phyloP scores from a whole-genome alignment of 2,113 vertebrate genomes.

The Leucoraja erinaceus region DNA sequence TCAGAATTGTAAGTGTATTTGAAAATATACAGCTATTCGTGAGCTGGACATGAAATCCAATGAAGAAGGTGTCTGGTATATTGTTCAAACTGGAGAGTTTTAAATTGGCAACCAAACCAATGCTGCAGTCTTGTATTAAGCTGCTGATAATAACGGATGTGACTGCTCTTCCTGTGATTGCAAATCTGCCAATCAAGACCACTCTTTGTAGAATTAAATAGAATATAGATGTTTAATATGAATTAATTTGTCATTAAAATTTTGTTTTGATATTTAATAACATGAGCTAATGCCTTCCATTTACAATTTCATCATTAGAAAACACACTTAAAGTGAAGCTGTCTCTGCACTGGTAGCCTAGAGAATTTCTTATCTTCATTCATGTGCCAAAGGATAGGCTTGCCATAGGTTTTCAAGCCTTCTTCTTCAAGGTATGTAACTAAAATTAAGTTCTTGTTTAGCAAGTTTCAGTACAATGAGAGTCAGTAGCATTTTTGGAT shows the following conservation, averaged over 20 bases:
- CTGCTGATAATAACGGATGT: not conserved
- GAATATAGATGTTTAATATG: not conserved
- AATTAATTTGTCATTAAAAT: constrained; percentile 4
- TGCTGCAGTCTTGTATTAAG: not conserved
- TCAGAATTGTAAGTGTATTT: not conserved
- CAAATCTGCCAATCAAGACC: not conserved
- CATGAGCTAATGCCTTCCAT: not conserved
- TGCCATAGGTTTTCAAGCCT: not conserved
- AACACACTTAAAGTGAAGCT: not conserved
- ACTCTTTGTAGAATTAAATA: not conserved
- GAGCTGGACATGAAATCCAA: not conserved
- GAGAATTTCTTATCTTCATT: not conserved
- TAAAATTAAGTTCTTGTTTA: not conserved
- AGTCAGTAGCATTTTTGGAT: not conserved
- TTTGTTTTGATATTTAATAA: constrained; percentile 17
- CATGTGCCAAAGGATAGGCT: not conserved
- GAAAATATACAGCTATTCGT: not conserved
- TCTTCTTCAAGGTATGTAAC: not conserved
- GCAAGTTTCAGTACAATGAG: not conserved
- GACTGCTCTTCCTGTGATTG: not conserved
- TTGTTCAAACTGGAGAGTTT: not conserved
- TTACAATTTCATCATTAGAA: not conserved
- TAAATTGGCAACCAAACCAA: not conserved
- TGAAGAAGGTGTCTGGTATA: not conserved
- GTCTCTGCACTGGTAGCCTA: not conserved